Conservation (phyloP, 2,797 vertebrate species). For the Neoniphon sammara region DNA sequence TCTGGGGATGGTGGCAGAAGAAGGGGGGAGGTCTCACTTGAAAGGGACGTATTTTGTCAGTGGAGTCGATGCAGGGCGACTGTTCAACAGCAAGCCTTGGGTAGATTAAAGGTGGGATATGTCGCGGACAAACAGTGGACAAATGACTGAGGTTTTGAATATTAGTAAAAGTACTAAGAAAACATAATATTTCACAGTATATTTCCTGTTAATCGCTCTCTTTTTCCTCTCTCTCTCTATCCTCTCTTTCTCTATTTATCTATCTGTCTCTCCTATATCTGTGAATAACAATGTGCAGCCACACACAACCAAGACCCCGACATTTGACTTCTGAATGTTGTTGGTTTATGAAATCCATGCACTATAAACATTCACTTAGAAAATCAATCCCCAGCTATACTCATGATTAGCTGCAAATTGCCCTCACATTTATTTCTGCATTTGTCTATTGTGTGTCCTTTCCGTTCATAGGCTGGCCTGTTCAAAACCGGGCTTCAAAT, state of each 20-base stretch:
- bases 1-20: slow-evolving; percentile 85
- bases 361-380: slow-evolving; percentile 87
- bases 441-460: slow-evolving; percentile 97
- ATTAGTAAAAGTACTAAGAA: neutral
- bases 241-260: slow-evolving; percentile 15
- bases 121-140: slow-evolving; percentile 35
- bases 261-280: slow-evolving; percentile 16
- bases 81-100: slow-evolving; percentile 64
- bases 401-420: slow-evolving; percentile 97
- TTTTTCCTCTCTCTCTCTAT: slow-evolving; percentile 23
- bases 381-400: slow-evolving; percentile 93
- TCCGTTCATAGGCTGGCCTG: slow-evolving; percentile 94
- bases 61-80: slow-evolving; percentile 66
- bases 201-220: slow-evolving; percentile 3
- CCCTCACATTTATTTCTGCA: slow-evolving; percentile 93
- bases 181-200: neutral
- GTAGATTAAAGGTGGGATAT: slow-evolving; percentile 71
- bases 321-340: slow-evolving; percentile 90
- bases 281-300: slow-evolving; percentile 57
- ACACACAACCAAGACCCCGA: slow-evolving; percentile 71
- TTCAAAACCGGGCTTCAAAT: slow-evolving; percentile 94
- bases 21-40: slow-evolving; percentile 77
- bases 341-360: slow-evolving; percentile 87
- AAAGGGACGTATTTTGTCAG: slow-evolving; percentile 77
- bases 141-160: neutral